Conservation (phyloP, 2,797 vertebrate genomes). For the Hipposideros larvatus region DNA sequence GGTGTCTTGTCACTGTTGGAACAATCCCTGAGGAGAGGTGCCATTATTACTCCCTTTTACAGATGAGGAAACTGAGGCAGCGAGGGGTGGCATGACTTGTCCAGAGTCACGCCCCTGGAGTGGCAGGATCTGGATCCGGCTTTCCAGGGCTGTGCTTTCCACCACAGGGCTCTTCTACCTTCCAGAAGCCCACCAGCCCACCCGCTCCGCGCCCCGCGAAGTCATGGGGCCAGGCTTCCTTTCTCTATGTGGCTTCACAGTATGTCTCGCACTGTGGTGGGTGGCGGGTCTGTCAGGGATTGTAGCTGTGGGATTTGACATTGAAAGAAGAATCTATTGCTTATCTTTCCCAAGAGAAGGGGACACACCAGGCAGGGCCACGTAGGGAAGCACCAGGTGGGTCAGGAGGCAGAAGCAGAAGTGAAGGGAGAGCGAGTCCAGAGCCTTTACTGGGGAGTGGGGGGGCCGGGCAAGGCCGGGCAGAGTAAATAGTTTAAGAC, state of each 20-base stretch:
- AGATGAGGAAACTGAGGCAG: not conserved
- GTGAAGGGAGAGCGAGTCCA: not conserved
- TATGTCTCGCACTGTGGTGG: not conserved
- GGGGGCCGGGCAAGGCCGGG: not conserved
- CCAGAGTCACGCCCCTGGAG: not conserved
- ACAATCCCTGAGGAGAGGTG: no score
- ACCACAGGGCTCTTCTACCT: not conserved
- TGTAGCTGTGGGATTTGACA: not conserved
- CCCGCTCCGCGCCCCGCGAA: fast-evolving
- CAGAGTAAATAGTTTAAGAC: fast-evolving
- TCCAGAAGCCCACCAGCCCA: not conserved
- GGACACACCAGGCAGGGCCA: fast-evolving
- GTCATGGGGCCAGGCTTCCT: no score
- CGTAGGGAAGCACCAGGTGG: not conserved
- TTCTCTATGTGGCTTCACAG: not conserved
- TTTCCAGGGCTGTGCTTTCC: not conserved
- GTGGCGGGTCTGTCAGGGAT: not conserved
- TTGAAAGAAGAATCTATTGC: not conserved
- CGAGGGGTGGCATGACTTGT: not conserved
- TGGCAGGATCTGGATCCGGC: not conserved
- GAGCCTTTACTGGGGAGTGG: not conserved
- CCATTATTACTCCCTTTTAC: not conserved
- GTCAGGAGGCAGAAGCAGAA: not conserved
- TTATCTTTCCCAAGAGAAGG: not conserved
- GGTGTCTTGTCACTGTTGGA: not conserved